A percentile compares a stretch with the other conserved stretches of the same genome.
Conservation (phyloP, 2,888 invertebrate species). For the Listrodromus nycthemerus region DNA sequence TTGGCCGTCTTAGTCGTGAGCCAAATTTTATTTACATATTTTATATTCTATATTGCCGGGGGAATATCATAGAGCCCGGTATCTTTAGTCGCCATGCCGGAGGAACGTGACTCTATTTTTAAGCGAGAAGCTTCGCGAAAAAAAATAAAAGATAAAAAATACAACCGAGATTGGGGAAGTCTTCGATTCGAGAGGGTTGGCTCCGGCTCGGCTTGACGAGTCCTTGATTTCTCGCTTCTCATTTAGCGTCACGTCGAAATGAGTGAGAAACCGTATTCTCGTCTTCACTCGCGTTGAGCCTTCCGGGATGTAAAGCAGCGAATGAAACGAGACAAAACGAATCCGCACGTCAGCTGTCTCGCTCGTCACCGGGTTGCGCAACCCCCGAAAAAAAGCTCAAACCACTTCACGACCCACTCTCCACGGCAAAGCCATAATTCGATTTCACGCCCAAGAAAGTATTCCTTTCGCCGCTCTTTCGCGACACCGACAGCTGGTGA, state of each 20-base stretch:
- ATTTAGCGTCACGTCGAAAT: constrained; percentile 56
- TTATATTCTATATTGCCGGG: constrained; percentile 17
- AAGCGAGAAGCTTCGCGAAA: constrained; percentile 65
- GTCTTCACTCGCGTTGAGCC: constrained; percentile 73
- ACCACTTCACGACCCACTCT: constrained; percentile 50
- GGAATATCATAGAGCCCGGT: constrained; percentile 41
- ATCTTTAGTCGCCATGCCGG: constrained; percentile 48
- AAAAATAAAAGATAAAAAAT: constrained; percentile 45
- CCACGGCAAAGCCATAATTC: constrained; percentile 65
- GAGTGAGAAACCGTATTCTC: constrained; percentile 62
- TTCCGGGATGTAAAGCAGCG: constrained; percentile 10
- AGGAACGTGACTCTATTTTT: constrained; percentile 73
- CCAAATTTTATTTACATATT: neutral
- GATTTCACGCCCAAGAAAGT: constrained; percentile 73
- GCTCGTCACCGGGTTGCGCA: constrained; percentile 53
- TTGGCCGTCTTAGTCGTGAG: too few species aligned
- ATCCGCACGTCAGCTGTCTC: constrained; percentile 64
- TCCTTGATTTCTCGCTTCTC: constrained; percentile 64
- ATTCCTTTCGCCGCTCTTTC: constrained; percentile 62
- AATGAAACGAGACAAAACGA: constrained; percentile 40
- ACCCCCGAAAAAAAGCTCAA: constrained; percentile 49
- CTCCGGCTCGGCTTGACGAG: constrained; percentile 48
- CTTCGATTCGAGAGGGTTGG: constrained; percentile 51
- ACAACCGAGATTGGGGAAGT: constrained; percentile 17
- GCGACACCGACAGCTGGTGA: constrained; percentile 68